phyloP scores from a whole-genome alignment of 2,113 vertebrate genomes.

The Hippoglossus stenolepis region DNA sequence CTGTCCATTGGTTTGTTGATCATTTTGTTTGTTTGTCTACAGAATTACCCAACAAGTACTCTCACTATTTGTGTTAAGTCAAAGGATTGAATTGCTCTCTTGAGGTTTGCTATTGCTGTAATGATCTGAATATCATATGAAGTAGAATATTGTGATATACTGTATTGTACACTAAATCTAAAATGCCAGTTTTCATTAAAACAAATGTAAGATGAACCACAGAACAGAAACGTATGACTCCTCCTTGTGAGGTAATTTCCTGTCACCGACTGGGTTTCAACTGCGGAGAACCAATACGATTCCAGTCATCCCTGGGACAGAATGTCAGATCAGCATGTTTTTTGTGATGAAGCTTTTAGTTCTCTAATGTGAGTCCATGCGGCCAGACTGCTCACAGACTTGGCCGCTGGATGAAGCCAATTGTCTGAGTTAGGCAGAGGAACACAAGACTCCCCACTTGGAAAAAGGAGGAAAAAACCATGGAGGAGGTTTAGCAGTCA shows the following conservation, averaged over 20 bases:
- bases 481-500: constrained; percentile 87
- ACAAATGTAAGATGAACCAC: background rate
- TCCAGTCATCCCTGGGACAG: constrained; percentile 50
- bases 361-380: constrained; percentile 68
- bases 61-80: no score
- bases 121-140: no score
- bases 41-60: no score
- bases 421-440: constrained; percentile 84
- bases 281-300: constrained; percentile 31
- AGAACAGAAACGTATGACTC: background rate
- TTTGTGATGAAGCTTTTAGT: constrained; percentile 63
- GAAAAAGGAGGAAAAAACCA: constrained; percentile 58
- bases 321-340: constrained; percentile 69
- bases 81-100: no score
- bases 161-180: no score
- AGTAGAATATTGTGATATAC: no score
- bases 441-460: constrained; percentile 79
- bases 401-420: constrained; percentile 68
- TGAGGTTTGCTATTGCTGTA: no score
- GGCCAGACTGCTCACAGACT: constrained; percentile 70
- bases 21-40: no score
- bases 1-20: no score
- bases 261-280: constrained; percentile 37
- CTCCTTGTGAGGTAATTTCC: constrained; percentile 21
- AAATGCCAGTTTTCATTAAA: no score